Evolutionary conservation across 2,888 invertebrate genomes (phyloP), one percentile per base, ranked within the genome.

Genomic region (Neoaliturus tenellus): DNA sequence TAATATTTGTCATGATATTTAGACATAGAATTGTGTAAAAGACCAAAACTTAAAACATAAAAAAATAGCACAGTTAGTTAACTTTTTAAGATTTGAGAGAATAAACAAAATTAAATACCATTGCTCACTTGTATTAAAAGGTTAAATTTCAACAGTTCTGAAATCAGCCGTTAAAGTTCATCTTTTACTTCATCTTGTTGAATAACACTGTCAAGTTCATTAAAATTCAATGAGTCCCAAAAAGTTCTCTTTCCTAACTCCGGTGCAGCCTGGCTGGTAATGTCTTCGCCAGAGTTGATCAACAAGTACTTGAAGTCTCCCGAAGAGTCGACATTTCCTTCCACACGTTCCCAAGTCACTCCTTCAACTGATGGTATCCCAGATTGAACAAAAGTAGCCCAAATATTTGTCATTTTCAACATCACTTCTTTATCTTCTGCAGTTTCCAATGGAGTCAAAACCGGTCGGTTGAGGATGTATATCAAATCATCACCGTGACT

Each of bases 301-400:
- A 75, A 44, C 75, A 75, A 48, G 23, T 75, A 48, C 6, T 14
- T 28, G 4, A 75, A 75, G 48, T 48, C 33, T 6, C 3, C 14
- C 20, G 35, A n/a, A 28, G 31, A 1, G 23, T 71, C 71, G 6
- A 20, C 23, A 44, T 75, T 28, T 44, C 17, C 28, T 12, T 1
- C 17, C 2, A 75, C 75, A 23, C 25, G 75, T 10, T 48, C 44
- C 75, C 75, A 75, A 28, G 3, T n/a, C 2, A 17, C 23, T 3
- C n/a, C 23, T 5, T 28, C 81, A 69, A 51, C 14, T 2, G n/a
- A 55, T 71, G 87, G 88, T 90, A 91, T 95, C 94, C 94, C 93
- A 14, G 92, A 92, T 35, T 91, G 91, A 17, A 93, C 92, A 87
- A 92, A 94, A 69, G 91, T 91, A 87, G 91, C 90, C 88, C 93